These are phyloP conservation scores for Blomia tropicalis DNA, from an alignment of 2,888 invertebrate species.

Conservation along the genomic window DNA sequence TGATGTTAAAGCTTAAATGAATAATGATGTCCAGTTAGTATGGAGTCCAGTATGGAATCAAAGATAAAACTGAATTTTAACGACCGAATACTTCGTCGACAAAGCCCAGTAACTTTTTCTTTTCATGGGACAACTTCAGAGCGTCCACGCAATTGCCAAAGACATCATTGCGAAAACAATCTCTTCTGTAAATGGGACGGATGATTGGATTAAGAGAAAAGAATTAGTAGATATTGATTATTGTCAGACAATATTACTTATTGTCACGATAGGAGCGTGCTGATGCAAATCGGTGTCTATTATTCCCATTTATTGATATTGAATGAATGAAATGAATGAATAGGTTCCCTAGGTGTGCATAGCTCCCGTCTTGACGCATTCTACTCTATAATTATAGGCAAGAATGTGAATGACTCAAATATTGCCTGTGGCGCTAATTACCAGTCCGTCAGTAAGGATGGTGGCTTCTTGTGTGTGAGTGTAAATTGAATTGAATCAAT, in stretches of 20 bases:
- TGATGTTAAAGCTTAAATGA: background rate
- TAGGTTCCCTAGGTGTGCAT: background rate
- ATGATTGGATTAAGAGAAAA: background rate
- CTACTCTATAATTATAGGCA: background rate
- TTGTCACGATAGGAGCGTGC: too few relatives aligned
- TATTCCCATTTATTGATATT: too few relatives aligned
- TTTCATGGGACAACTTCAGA: slow-evolving; percentile 27
- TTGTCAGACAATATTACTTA: background rate
- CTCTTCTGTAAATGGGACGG: slow-evolving; percentile 19
- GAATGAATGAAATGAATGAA: too few relatives aligned
- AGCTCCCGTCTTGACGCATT: background rate
- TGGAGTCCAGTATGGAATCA: background rate
- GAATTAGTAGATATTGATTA: background rate
- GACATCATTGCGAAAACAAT: slow-evolving; percentile 28
- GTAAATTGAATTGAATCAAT: too few relatives aligned
- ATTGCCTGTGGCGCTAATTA: background rate
- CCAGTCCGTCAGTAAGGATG: too few relatives aligned
- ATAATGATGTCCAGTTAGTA: background rate
- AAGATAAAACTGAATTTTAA: too few relatives aligned
- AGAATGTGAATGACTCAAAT: slow-evolving; percentile 13
- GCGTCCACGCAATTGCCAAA: slow-evolving; percentile 29
- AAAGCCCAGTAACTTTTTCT: slow-evolving; percentile 28
- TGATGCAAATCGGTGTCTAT: too few relatives aligned
- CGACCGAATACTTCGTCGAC: slow-evolving; percentile 25
- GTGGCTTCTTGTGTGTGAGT: too few relatives aligned